Percentiles rank a stretch among this genome's conserved stretches.
These are phyloP conservation scores for Phrixothrix hirtus DNA, from an alignment of 2,888 invertebrate species.

Conservation along the genomic window DNA sequence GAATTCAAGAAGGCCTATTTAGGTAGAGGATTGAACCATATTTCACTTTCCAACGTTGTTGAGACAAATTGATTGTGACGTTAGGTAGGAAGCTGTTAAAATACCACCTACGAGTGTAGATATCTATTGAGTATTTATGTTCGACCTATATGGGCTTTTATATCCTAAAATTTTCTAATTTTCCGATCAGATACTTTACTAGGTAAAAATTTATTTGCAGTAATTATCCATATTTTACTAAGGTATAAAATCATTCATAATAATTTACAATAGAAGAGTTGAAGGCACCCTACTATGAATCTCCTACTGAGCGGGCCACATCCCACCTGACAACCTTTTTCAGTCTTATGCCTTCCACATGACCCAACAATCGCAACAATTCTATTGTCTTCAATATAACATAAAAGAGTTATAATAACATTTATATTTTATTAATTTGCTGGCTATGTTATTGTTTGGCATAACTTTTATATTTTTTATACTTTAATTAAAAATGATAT, in stretches of 20 bases:
- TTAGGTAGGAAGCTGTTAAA: constrained; percentile 6
- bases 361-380: constrained; percentile 38
- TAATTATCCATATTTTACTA: constrained; percentile 3
- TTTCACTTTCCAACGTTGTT: constrained; percentile 27
- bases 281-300: constrained; percentile 35
- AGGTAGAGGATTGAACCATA: constrained; percentile 25
- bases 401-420: constrained; percentile 40
- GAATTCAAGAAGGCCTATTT: constrained; percentile 28
- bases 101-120: neutral
- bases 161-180: no score
- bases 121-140: neutral
- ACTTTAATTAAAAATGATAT: no score
- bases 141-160: no score
- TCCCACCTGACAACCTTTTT: constrained; percentile 42
- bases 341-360: constrained; percentile 39
- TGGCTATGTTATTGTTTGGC: constrained; percentile 2
- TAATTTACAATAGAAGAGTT: constrained; percentile 16
- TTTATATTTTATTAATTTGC: constrained; percentile 7
- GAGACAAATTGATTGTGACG: constrained; percentile 27
- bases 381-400: constrained; percentile 39
- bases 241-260: constrained; percentile 4
- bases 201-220: neutral
- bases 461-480: constrained; percentile 6
- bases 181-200: neutral
- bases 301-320: constrained; percentile 34